phyloP scores from a whole-genome alignment of 2,797 vertebrate species.

The Synaphobranchus kaupii region DNA sequence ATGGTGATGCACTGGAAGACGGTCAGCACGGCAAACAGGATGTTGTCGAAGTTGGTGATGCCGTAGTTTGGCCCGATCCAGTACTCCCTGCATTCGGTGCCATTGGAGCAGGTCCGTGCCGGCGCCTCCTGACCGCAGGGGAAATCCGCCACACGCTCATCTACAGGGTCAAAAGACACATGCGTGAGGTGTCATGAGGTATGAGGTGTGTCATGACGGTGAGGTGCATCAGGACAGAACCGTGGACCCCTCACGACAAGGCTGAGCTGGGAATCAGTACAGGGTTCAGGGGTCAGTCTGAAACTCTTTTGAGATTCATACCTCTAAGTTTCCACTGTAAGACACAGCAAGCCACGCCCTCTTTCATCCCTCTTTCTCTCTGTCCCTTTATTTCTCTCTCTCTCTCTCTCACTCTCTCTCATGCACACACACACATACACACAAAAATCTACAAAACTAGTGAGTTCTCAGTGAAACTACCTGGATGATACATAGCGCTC shows the following conservation, averaged over 20 bases:
- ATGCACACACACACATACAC: not conserved
- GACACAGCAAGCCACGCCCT: not conserved
- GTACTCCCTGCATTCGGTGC: slow-evolving; percentile 78
- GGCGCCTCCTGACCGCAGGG: slow-evolving; percentile 85
- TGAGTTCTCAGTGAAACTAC: too few relatives aligned
- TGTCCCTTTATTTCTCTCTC: not conserved
- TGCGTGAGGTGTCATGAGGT: not conserved
- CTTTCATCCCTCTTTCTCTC: not conserved
- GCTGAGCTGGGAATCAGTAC: too few relatives aligned
- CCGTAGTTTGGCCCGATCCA: slow-evolving; percentile 94
- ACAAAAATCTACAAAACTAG: not conserved
- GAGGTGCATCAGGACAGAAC: too few relatives aligned
- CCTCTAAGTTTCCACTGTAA: too few relatives aligned
- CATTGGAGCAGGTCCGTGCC: slow-evolving; percentile 77
- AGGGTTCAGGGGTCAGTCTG: too few relatives aligned
- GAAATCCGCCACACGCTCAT: slow-evolving; percentile 81
- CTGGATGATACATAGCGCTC: too few relatives aligned
- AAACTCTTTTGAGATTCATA: too few relatives aligned
- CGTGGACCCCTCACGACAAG: too few relatives aligned
- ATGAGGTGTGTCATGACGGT: not conserved
- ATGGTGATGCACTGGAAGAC: slow-evolving; percentile 99
- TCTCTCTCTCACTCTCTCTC: too few relatives aligned
- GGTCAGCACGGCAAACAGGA: slow-evolving; percentile 90
- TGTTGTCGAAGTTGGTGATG: slow-evolving; percentile 98
- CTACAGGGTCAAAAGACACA: slow-evolving; percentile 56